phyloP scores from a whole-genome alignment of 2,113 vertebrate genomes.

The Cranoglanis bouderius region DNA sequence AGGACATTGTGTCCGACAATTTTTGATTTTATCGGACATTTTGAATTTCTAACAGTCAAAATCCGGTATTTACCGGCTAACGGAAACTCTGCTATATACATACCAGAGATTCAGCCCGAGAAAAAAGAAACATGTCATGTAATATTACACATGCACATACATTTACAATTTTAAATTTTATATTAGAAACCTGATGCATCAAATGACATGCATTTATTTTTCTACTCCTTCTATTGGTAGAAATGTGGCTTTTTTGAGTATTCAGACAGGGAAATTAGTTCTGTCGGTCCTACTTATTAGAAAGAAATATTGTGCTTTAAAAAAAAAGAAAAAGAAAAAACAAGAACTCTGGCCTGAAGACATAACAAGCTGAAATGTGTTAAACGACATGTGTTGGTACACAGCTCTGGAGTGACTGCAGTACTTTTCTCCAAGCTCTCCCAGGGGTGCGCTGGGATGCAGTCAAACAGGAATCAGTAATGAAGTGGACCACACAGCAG shows the following conservation, averaged over 20 bases:
- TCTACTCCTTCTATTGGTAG: no score
- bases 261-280: background rate
- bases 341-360: background rate
- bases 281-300: background rate
- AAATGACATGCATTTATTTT: no score
- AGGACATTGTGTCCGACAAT: no score
- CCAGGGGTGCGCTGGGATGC: conserved; percentile 18
- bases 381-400: background rate
- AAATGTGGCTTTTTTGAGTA: background rate
- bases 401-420: background rate
- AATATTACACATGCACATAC: no score
- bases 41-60: no score
- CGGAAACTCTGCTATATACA: no score
- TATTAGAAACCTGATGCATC: no score
- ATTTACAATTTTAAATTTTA: no score
- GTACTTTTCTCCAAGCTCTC: conserved; percentile 22
- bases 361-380: background rate
- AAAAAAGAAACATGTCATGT: no score
- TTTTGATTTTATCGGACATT: no score
- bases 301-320: background rate
- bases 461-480: conserved; percentile 49
- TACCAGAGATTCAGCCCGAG: no score
- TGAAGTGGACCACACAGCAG: conserved; percentile 45
- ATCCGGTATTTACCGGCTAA: no score
- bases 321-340: background rate